Conservation (phyloP, 2,113 vertebrate species). For the Lamprotornis superbus region DNA sequence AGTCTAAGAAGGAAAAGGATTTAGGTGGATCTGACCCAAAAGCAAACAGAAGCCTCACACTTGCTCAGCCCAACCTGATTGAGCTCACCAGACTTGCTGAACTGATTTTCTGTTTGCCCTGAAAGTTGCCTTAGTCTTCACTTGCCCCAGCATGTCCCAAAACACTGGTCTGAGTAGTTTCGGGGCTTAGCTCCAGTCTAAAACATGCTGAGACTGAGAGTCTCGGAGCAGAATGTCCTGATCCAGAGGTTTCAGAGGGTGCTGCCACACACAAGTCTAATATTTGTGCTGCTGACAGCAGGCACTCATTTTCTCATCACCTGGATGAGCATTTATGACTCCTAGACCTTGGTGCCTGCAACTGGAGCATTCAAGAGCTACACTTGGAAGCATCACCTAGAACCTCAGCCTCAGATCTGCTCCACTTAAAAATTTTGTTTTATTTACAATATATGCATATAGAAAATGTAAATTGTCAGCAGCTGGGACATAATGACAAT, state of each 20-base stretch:
- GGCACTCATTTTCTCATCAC: neutral
- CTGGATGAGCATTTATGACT: neutral
- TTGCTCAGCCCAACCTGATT: neutral
- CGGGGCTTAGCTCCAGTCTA: neutral
- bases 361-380: neutral
- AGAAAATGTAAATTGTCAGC: neutral
- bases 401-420: neutral
- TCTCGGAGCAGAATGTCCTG: neutral
- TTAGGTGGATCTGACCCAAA: neutral
- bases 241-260: neutral
- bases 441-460: neutral
- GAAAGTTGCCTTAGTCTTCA: neutral
- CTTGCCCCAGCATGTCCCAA: neutral
- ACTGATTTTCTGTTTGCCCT: neutral
- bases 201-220: neutral
- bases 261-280: neutral
- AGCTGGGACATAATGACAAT: neutral
- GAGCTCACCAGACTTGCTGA: neutral
- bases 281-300: fast-evolving
- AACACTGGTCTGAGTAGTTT: neutral
- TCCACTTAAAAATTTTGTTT: neutral
- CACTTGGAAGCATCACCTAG: neutral
- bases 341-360: neutral
- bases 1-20: neutral
- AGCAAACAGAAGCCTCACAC: neutral